Conservation (phyloP, 1,140 invertebrate species). For the Drosophila burlai region DNA sequence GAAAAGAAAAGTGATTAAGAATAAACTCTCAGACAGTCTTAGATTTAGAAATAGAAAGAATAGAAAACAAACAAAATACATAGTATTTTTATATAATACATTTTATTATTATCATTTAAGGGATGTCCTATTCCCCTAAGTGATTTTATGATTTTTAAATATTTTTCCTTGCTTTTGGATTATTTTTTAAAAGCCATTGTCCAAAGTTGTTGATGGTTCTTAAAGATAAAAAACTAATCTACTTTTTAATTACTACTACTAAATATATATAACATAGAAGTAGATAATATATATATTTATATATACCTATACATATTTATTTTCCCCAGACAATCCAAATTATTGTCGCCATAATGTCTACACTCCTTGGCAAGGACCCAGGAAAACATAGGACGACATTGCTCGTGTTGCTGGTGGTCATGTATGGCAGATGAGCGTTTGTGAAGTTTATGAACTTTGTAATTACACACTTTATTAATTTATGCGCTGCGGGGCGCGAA, state of each 20-base stretch:
- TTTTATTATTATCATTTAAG: background rate
- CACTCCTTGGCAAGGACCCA: background rate
- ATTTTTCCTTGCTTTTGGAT: background rate
- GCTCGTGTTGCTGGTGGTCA: slow-evolving; percentile 47
- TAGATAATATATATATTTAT: background rate
- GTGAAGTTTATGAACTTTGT: slow-evolving; percentile 83
- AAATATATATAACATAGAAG: background rate
- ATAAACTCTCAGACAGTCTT: background rate
- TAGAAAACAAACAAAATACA: background rate
- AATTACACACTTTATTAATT: slow-evolving; percentile 84
- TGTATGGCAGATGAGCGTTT: slow-evolving; percentile 70
- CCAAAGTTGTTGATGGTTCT: background rate
- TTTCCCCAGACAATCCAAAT: background rate
- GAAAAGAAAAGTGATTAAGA: background rate
- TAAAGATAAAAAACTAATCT: background rate
- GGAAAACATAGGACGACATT: slow-evolving; percentile 9
- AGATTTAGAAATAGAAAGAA: background rate
- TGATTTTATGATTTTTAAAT: background rate
- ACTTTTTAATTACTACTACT: background rate
- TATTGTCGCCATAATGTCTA: slow-evolving; percentile 2
- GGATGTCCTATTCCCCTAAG: background rate
- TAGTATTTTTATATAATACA: background rate
- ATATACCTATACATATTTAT: background rate
- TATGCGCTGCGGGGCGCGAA: slow-evolving; percentile 73
- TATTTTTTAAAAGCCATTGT: background rate